Conservation (phyloP, 2,888 invertebrate species). For the Drosophila mercatorum region DNA sequence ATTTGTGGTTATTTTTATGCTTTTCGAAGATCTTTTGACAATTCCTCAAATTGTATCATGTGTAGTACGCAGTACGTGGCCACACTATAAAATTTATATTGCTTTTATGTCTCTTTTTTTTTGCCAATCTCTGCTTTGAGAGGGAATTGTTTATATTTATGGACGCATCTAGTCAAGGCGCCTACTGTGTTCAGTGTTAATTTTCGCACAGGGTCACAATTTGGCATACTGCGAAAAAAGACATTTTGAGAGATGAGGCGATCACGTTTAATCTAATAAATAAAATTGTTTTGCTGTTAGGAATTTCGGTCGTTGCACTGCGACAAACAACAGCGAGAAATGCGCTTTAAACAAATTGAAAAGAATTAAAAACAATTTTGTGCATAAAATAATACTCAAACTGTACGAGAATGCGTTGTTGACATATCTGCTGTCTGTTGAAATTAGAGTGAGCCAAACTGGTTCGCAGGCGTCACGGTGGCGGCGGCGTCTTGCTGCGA, state of each 20-base stretch:
- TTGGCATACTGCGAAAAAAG: conserved; percentile 5
- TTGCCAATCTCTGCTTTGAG: conserved; percentile 39
- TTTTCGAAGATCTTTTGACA: conserved; percentile 64
- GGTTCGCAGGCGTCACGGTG: conserved; percentile 43
- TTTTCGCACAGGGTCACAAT: conserved; percentile 35
- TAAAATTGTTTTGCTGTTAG: conserved; percentile 11
- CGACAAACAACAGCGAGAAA: neutral
- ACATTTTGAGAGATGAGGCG: neutral
- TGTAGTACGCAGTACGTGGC: conserved; percentile 26
- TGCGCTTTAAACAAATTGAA: neutral
- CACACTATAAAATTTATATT: conserved; percentile 53
- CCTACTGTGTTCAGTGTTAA: conserved; percentile 25
- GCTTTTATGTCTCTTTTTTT: conserved; percentile 53
- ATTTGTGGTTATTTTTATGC: conserved; percentile 40
- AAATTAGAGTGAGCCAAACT: conserved; percentile 42
- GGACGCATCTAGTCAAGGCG: conserved; percentile 42
- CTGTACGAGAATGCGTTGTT: conserved; percentile 8
- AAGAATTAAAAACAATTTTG: conserved; percentile 1
- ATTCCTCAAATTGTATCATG: conserved; percentile 72
- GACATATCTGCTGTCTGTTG: conserved; percentile 15
- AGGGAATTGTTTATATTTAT: conserved; percentile 29
- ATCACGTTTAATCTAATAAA: conserved; percentile 1
- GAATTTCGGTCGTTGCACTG: conserved; percentile 49
- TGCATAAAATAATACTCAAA: conserved; percentile 21
- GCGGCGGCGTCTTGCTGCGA: conserved; percentile 15